Base-by-base conservation (phyloP, 1,140 invertebrate species). In the Pentalonia nigronervosa region DNA sequence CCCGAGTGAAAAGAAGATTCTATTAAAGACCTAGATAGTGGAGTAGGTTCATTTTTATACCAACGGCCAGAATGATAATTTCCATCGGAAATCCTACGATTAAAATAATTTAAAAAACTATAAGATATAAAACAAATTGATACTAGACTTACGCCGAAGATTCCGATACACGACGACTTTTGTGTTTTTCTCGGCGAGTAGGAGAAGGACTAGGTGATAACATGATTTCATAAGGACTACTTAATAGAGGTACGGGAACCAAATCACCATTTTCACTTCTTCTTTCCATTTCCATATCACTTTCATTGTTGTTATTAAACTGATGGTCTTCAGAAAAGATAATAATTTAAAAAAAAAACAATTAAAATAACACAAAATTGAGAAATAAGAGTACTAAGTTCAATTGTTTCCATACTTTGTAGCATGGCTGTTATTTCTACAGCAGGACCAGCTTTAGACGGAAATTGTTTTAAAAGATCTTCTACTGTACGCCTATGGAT, bases 381-480 rank as follows among this genome's bases (percentile, higher is more conserved):
- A 25, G 23, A 41, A 50, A 14, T 56, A 41, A 23, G 21, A 56
- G 23, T 86, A 11, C 17, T 53, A 36, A 76, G 47, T 23, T 45
- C 4, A 67, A 76, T 25, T 17, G 7, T 92, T 45, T 30, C 20
- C 34, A 36, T 93, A 93, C 91, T 86, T 86, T 93, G 91, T 41
- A 93, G 34, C 91, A 93, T 93, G 30, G 91, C 91, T 30, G 91
- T 7, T 41, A 94, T 90, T 91, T 94, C 94, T 96, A 93, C 81
- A 45, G 91, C 97, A 94, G 97, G 97, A 4, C 98, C 98, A n/a
- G 98, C 98, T 94, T 98, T 97, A 45, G 97, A 97, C 83, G 98
- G 98, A 95, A 99, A 98, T 95, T 98, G 97, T 90, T 97, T 97
- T 3, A 99, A 96, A 56, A 99, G 96, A 95, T 99, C 98, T 88